Evolutionary conservation across 2,113 vertebrate species (phyloP), one percentile per base, ranked within the genome.

Genomic region (Heterocephalus glaber): DNA sequence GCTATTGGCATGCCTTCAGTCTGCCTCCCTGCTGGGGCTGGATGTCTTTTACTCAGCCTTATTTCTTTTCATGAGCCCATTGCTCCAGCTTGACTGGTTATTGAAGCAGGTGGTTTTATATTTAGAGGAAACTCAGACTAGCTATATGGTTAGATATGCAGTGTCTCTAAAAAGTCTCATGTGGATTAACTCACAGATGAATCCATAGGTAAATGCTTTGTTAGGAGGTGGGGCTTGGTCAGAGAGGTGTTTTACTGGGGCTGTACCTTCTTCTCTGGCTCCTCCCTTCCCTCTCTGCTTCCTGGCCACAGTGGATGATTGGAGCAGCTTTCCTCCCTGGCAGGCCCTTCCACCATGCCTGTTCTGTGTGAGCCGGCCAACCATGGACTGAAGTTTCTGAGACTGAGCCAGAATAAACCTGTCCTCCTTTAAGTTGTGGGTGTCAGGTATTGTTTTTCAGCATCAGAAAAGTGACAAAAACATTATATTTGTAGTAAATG

Each of bases 41-140:
- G 44, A 22, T 49, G 24, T 72, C 35, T 86, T 77, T 20, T 68
- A 4, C 44, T 33, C 17, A 22, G 49, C 28, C 28, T 60, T 63
- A 68, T 61, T 86, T 76, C 3, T 17, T 66, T 61, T 74, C 7
- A 56, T 79, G 61, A 79, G 20, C n/a, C n/a, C n/a, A n/a, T n/a
- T n/a, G n/a, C n/a, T n/a, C n/a, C n/a, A n/a, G n/a, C n/a, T n/a
- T n/a, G 33, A 74, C 44, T 54, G 11, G 11, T 92, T 52, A 66
- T 13, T 76, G 52, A 60, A 91, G 10, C 49, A n/a, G 35, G 66
- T 19, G 3, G 41, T 92, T 80, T 12, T 80, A 2, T 68, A 87
- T 83, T 87, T 92, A 87, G 74, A 72, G 72, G 56, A 13, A 58
- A 82, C 52, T 90, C 56, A 76, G 56, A 87, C 68, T 72, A 77